These are phyloP conservation scores for Ischnus inquisitorius DNA, from an alignment of 2,888 invertebrate genomes.

Conservation along the genomic window DNA sequence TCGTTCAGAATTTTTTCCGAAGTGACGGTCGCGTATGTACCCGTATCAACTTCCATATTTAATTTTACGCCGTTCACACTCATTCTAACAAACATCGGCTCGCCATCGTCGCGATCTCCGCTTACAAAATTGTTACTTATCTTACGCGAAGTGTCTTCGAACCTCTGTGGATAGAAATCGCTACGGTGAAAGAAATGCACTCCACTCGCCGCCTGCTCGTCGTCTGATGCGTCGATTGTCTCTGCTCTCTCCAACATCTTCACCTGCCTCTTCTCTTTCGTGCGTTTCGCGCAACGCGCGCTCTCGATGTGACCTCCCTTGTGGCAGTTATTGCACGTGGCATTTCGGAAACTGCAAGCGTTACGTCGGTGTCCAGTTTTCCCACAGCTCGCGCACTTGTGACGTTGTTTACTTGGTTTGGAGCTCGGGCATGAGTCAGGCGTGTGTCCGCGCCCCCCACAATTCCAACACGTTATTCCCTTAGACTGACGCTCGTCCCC, in stretches of 20 bases:
- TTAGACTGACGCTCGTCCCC: too few relatives aligned
- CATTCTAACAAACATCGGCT: conserved; percentile 53
- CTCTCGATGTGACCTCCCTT: conserved; percentile 25
- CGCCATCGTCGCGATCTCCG: conserved; percentile 23
- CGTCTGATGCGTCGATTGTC: not conserved
- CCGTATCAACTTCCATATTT: conserved; percentile 66
- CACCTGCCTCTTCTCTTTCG: conserved; percentile 22
- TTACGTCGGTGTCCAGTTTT: conserved; percentile 1
- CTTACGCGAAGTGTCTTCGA: conserved; percentile 20
- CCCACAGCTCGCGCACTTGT: conserved; percentile 15
- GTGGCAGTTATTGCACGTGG: not conserved
- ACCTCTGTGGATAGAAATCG: conserved; percentile 33
- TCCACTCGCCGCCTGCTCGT: not conserved
- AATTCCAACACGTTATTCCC: conserved; percentile 34
- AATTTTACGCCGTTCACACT: conserved; percentile 42
- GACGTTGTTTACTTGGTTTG: conserved; percentile 4
- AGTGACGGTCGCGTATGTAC: conserved; percentile 60
- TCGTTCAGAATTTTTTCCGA: conserved; percentile 47
- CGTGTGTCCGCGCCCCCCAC: conserved; percentile 55
- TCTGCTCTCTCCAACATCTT: conserved; percentile 37
- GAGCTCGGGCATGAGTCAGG: conserved; percentile 25
- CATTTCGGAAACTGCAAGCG: conserved; percentile 3
- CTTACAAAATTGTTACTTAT: conserved; percentile 4
- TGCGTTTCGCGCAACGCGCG: conserved; percentile 2
- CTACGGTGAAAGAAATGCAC: conserved; percentile 17